Base-by-base conservation (phyloP, 2,797 vertebrate genomes). In the Agapornis canus region DNA sequence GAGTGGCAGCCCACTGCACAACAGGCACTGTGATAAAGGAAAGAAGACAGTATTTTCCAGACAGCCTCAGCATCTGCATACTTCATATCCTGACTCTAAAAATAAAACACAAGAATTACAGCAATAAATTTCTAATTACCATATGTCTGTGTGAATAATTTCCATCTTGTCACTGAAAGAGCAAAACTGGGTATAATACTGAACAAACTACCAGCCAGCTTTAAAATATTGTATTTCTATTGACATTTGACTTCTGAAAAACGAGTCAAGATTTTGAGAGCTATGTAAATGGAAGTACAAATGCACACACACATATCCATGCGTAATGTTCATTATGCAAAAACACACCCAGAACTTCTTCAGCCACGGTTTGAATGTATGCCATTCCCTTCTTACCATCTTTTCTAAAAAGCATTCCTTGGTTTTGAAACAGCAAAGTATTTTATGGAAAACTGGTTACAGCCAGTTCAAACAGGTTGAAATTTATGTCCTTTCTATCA, bases 401-500 rank as follows among this genome's bases (percentile, higher is more conserved):
- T 35, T n/a, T 61, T 84, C 86, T 89, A 70, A 87, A 86, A 69
- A 95, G 59, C 81, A 94, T 95, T 93, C 88, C 49, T 82, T 77
- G 32, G 45, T 78, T 83, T 94, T 57, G 71, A 77, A 93, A 86
- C 48, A 91, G 68, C 37, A 88, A 92, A 48, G 56, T 11, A 39
- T 71, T 94, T 94, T 86, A 54, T 29, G 37, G 47, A 52, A 77
- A 91, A 89, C 95, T 77, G 32, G 85, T 56, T 85, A 26, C n/a
- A 92, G 32, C 96, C 71, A 47, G 95, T 54, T 78, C 20, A 83
- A 94, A 69, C 86, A 82, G 82, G 79, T 27, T 7, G 4, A 86
- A 82, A 96, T 95, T 83, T 88, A 82, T 64, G 65, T 79, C 39
- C 60, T 77, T 81, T 90, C 82, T 96, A 93, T 96, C 96, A 68